Evolutionary conservation across 2,797 vertebrate species (phyloP).

Genomic region (Sebastes matsubarae): DNA sequence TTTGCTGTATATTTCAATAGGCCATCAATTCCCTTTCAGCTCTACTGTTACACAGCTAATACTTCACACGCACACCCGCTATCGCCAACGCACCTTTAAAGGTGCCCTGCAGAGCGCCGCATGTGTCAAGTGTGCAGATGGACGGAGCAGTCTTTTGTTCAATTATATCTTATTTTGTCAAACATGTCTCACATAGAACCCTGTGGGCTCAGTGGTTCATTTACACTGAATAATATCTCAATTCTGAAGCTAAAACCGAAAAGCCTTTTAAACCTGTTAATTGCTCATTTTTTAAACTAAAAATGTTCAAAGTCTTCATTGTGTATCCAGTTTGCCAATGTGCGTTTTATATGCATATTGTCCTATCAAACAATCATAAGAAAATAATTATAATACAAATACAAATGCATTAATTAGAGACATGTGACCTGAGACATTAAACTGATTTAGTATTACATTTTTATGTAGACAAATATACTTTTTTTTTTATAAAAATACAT

Average conservation of each 20-base stretch:
- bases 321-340: neutral
- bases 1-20: slow-evolving; percentile 42
- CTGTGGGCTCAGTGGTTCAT: neutral
- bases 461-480: too few species aligned
- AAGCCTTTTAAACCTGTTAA: neutral
- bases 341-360: neutral
- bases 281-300: neutral
- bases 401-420: slow-evolving; percentile 5
- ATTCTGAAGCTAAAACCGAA: neutral
- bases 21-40: slow-evolving; percentile 21
- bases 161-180: neutral
- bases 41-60: slow-evolving; percentile 1
- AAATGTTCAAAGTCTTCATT: neutral
- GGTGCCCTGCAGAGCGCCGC: slow-evolving; percentile 5
- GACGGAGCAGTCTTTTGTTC: neutral
- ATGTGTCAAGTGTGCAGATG: neutral
- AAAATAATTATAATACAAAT: neutral
- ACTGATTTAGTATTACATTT: neutral
- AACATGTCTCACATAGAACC: neutral
- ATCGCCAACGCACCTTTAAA: slow-evolving; percentile 14
- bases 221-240: neutral
- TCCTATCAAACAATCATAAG: neutral
- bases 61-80: slow-evolving; percentile 18
- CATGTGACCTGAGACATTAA: neutral
- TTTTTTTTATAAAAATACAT: too few species aligned